phyloP scores from a whole-genome alignment of 2,888 invertebrate species.

The Cancer borealis region DNA sequence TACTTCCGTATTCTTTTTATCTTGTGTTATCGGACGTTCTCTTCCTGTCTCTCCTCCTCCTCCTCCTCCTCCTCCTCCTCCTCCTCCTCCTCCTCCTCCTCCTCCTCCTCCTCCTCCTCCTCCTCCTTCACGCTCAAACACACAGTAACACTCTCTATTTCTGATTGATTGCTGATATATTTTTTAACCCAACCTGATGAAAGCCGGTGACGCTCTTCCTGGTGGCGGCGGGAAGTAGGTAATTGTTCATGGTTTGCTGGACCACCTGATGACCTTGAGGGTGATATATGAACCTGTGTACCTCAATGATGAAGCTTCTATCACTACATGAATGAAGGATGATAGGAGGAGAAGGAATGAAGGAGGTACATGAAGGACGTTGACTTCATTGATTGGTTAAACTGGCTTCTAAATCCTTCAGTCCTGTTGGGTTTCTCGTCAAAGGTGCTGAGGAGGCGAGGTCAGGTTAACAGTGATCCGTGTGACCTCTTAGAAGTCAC shows the following conservation, averaged over 20 bases:
- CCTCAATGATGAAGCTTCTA: background rate
- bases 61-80: background rate
- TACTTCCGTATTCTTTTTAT: background rate
- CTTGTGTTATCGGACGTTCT: too few species aligned
- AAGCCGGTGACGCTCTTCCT: background rate
- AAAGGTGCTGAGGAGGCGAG: conserved; percentile 6
- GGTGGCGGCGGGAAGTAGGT: background rate
- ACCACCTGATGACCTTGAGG: background rate
- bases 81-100: background rate
- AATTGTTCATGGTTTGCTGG: background rate
- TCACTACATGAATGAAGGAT: background rate
- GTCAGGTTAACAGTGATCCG: conserved; percentile 55
- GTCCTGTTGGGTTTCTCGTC: background rate
- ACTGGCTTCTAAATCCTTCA: background rate
- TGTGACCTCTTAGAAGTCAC: conserved; percentile 46
- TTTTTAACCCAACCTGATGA: background rate
- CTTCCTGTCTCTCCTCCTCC: background rate
- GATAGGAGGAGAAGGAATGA: background rate
- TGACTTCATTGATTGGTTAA: background rate
- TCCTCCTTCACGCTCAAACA: conserved; percentile 15
- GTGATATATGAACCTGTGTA: background rate
- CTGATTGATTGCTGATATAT: background rate
- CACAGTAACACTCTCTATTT: background rate
- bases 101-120: background rate
- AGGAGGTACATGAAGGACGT: background rate